A percentile compares a stretch with the other conserved stretches of the same genome.
Evolutionary conservation across 2,888 invertebrate species (phyloP).

Genomic region (Malthinus flaveolus): DNA sequence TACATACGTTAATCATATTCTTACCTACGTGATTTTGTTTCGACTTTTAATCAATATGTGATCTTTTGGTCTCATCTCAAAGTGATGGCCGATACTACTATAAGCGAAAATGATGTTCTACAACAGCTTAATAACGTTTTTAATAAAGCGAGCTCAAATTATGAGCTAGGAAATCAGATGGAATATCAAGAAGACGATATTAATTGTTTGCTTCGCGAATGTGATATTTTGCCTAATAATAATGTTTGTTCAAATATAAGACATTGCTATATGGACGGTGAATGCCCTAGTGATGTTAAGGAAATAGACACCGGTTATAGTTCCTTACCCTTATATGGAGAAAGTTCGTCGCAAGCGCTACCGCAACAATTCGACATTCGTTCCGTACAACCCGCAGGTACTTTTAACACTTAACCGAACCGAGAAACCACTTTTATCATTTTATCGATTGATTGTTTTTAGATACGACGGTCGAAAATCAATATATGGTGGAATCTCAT

Average conservation of each 20-base stretch:
- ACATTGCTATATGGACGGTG: slow-evolving; percentile 34
- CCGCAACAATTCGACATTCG: slow-evolving; percentile 28
- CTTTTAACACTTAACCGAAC: background rate
- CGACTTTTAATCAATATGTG: background rate
- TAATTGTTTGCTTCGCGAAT: slow-evolving; percentile 32
- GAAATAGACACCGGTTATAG: slow-evolving; percentile 18
- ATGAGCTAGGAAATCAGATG: slow-evolving; percentile 23
- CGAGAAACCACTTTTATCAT: background rate
- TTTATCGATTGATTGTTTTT: background rate
- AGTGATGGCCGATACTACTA: slow-evolving; percentile 25
- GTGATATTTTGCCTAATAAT: slow-evolving; percentile 48
- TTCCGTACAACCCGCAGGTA: slow-evolving; percentile 34
- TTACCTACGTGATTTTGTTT: slow-evolving; percentile 9
- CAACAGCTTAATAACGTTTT: slow-evolving; percentile 10
- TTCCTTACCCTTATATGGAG: slow-evolving; percentile 27
- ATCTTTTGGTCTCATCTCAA: background rate
- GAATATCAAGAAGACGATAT: slow-evolving; percentile 40
- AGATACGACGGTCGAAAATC: slow-evolving; percentile 19
- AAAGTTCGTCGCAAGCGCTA: slow-evolving; percentile 28
- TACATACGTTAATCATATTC: background rate
- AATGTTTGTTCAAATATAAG: slow-evolving; percentile 43
- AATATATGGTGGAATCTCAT: slow-evolving; percentile 21
- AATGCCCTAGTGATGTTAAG: slow-evolving; percentile 20
- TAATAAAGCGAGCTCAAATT: slow-evolving; percentile 13
- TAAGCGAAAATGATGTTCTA: slow-evolving; percentile 21